A percentile compares a stretch with the other conserved stretches of the same genome.
Evolutionary conservation across 2,113 vertebrate species (phyloP).

Genomic region (Eolophus roseicapilla): DNA sequence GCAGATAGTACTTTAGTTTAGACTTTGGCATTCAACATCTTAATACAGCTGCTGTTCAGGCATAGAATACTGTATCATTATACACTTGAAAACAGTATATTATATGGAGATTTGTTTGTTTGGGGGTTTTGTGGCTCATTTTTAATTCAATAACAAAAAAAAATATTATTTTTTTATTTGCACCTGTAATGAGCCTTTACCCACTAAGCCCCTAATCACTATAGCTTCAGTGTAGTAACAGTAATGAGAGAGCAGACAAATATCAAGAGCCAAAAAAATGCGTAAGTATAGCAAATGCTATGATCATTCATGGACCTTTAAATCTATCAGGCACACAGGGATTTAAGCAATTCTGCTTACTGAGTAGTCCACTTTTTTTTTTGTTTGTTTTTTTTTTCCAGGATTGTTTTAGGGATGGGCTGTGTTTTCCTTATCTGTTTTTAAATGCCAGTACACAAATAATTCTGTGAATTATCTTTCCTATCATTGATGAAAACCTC

Average conservation of each 20-base stretch:
- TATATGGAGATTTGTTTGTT: neutral
- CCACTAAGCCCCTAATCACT: neutral
- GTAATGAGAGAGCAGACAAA: neutral
- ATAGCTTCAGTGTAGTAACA: neutral
- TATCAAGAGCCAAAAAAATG: neutral
- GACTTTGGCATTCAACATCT: neutral
- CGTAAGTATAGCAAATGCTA: neutral
- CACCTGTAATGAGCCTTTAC: neutral
- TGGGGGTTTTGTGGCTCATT: neutral
- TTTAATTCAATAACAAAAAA: neutral
- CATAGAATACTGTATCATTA: neutral
- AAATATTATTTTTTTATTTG: neutral
- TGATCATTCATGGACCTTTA: neutral
- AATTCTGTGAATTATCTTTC: neutral
- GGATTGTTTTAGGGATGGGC: neutral
- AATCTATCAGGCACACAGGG: neutral
- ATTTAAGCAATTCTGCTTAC: neutral
- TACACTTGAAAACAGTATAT: neutral
- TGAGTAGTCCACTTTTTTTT: neutral
- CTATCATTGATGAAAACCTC: neutral
- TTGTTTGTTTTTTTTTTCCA: neutral
- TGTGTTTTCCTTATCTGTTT: neutral
- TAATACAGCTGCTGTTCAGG: neutral
- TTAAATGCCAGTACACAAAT: neutral
- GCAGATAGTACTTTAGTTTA: neutral